Evolutionary conservation across 2,888 invertebrate species (phyloP).

Genomic region (Halictus quadricinctus): DNA sequence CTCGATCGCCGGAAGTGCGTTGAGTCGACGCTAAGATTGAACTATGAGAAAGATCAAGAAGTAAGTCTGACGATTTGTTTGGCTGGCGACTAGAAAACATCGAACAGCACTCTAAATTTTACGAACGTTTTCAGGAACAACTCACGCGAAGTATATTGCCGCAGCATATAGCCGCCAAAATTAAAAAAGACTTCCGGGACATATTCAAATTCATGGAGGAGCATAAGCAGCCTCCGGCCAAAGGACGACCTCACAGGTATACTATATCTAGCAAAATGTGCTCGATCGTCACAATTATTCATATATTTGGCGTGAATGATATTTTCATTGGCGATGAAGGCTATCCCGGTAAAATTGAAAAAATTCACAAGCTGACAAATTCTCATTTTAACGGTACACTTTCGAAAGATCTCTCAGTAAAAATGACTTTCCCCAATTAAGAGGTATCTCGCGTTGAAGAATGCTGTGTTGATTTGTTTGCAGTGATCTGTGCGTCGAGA

Average conservation of each 20-base stretch:
- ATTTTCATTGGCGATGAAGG: neutral
- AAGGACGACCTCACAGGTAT: conserved; percentile 82
- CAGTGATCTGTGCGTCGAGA: conserved; percentile 94
- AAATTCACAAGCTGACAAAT: neutral
- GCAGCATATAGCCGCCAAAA: conserved; percentile 89
- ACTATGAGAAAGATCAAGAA: conserved; percentile 94
- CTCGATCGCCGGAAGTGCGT: conserved; percentile 93
- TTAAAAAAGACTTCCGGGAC: conserved; percentile 84
- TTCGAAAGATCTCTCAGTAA: neutral
- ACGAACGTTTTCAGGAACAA: conserved; percentile 86
- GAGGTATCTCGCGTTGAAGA: neutral
- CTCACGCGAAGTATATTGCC: conserved; percentile 94
- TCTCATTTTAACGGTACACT: neutral
- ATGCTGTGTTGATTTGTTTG: conserved; percentile 71
- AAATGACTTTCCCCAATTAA: neutral
- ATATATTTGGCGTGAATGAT: neutral
- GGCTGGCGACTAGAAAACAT: neutral
- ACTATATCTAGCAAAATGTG: neutral
- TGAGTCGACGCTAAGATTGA: conserved; percentile 91
- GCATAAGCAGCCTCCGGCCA: conserved; percentile 79
- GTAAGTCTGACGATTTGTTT: conserved; percentile 79
- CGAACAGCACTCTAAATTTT: neutral
- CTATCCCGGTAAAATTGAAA: neutral
- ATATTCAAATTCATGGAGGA: conserved; percentile 82
- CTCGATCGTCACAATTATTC: neutral